Conservation (phyloP, 2,113 vertebrate species). For the Misgurnus anguillicaudatus region DNA sequence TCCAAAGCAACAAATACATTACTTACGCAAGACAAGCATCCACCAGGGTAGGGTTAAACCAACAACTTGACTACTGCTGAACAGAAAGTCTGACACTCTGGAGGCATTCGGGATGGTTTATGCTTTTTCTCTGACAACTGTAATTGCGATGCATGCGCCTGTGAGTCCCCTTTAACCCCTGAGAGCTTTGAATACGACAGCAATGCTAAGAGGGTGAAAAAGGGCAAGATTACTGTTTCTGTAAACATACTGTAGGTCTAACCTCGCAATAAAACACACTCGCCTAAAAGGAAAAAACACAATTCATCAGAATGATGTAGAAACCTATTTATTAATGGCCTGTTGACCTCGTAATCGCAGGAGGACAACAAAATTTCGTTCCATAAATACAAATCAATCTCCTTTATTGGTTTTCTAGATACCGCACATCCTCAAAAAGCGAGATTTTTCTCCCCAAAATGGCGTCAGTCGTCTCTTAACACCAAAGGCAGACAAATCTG, state of each 20-base stretch:
- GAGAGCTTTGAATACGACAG: slow-evolving; percentile 5
- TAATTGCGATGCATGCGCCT: slow-evolving; percentile 38
- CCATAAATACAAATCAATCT: slow-evolving; percentile 46
- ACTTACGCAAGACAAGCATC: slow-evolving; percentile 61
- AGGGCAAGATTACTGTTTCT: slow-evolving; percentile 37
- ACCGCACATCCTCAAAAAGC: slow-evolving; percentile 29
- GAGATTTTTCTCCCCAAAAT: slow-evolving; percentile 27
- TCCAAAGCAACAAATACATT: slow-evolving; percentile 52
- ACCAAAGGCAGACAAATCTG: slow-evolving; percentile 27
- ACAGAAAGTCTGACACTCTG: slow-evolving; percentile 31
- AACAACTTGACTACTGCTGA: slow-evolving; percentile 53
- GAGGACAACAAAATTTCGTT: slow-evolving; percentile 33
- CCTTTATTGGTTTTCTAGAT: slow-evolving; percentile 39
- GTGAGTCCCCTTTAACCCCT: slow-evolving; percentile 45
- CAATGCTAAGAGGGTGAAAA: slow-evolving; percentile 41
- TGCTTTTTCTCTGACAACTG: slow-evolving; percentile 56
- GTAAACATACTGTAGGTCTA: neutral
- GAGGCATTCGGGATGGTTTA: slow-evolving; percentile 41
- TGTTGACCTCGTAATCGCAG: slow-evolving; percentile 40
- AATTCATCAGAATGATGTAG: slow-evolving; percentile 24
- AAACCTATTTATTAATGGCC: slow-evolving; percentile 1
- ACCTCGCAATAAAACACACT: slow-evolving; percentile 11
- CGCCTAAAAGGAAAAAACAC: slow-evolving; percentile 33
- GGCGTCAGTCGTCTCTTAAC: slow-evolving; percentile 29
- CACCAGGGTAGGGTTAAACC: slow-evolving; percentile 62